Evolutionary conservation across 2,888 invertebrate genomes (phyloP).

Genomic region (Platerodrilus igneus): DNA sequence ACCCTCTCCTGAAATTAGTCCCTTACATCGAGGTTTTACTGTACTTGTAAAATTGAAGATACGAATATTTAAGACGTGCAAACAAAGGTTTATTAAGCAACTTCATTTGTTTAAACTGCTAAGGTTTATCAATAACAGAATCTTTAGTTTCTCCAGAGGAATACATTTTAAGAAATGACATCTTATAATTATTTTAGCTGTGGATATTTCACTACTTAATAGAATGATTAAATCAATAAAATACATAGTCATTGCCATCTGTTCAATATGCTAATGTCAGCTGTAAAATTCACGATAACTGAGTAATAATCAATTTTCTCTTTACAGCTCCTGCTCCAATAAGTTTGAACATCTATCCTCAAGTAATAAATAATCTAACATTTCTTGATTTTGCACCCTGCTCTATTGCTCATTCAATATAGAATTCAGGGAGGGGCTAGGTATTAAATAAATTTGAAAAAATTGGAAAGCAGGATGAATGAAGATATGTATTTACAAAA

Average conservation of each 20-base stretch:
- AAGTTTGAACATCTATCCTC: conserved; percentile 7
- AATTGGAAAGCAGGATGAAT: too few species aligned
- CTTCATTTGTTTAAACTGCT: conserved; percentile 7
- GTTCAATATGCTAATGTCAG: conserved; percentile 7
- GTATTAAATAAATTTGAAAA: too few species aligned
- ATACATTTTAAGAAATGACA: conserved; percentile 5
- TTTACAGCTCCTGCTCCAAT: conserved; percentile 10
- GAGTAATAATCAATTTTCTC: conserved; percentile 1
- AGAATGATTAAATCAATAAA: conserved; percentile 2
- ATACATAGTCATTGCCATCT: conserved; percentile 4
- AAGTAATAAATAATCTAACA: too few species aligned
- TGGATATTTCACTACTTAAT: conserved; percentile 3
- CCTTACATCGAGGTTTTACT: too few species aligned
- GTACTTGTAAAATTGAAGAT: too few species aligned
- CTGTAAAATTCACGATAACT: conserved; percentile 1
- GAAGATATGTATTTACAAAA: too few species aligned
- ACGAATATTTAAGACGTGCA: too few species aligned
- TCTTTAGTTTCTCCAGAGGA: conserved; percentile 3
- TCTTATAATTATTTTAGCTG: conserved; percentile 5
- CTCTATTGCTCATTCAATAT: too few species aligned
- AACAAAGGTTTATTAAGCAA: too few species aligned
- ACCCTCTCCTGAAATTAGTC: too few species aligned
- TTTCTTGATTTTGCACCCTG: too few species aligned
- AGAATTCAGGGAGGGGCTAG: too few species aligned
- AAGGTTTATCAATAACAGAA: conserved; percentile 1